Percentiles rank a stretch among this genome's conserved stretches.
phyloP scores from a whole-genome alignment of 2,888 invertebrate genomes.

The Silvanus unidentatus region DNA sequence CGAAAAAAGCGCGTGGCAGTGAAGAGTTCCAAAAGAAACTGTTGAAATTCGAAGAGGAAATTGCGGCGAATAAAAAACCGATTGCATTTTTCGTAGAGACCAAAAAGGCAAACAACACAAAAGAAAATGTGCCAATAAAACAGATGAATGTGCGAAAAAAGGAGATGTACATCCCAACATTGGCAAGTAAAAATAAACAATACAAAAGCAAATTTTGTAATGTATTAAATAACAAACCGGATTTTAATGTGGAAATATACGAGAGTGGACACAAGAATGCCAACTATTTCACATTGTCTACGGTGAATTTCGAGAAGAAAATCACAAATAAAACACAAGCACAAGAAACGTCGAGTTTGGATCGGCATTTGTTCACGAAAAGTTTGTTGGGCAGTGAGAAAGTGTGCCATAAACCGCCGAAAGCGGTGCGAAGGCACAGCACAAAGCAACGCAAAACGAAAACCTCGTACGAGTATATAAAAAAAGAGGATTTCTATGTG shows the following conservation, averaged over 20 bases:
- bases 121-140: slow-evolving; percentile 27
- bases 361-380: slow-evolving; percentile 44
- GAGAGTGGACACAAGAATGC: slow-evolving; percentile 26
- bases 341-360: slow-evolving; percentile 45
- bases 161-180: slow-evolving; percentile 54
- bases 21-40: slow-evolving; percentile 43
- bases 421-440: slow-evolving; percentile 62
- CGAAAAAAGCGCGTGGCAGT: slow-evolving; percentile 35
- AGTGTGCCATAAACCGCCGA: slow-evolving; percentile 69
- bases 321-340: slow-evolving; percentile 31
- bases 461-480: slow-evolving; percentile 43
- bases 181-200: slow-evolving; percentile 51
- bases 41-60: slow-evolving; percentile 40
- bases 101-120: slow-evolving; percentile 18
- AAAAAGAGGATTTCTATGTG: slow-evolving; percentile 40
- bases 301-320: slow-evolving; percentile 32
- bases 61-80: slow-evolving; percentile 30
- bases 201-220: slow-evolving; percentile 49
- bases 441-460: slow-evolving; percentile 46
- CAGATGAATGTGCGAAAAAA: slow-evolving; percentile 19
- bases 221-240: slow-evolving; percentile 45
- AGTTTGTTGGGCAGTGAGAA: slow-evolving; percentile 40
- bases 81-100: slow-evolving; percentile 42
- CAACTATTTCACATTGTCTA: slow-evolving; percentile 26
- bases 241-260: slow-evolving; percentile 38